A percentile compares a stretch with the other conserved stretches of the same genome.
Conservation (phyloP, 2,113 vertebrate genomes). For the human (Homo sapiens) region DNA sequence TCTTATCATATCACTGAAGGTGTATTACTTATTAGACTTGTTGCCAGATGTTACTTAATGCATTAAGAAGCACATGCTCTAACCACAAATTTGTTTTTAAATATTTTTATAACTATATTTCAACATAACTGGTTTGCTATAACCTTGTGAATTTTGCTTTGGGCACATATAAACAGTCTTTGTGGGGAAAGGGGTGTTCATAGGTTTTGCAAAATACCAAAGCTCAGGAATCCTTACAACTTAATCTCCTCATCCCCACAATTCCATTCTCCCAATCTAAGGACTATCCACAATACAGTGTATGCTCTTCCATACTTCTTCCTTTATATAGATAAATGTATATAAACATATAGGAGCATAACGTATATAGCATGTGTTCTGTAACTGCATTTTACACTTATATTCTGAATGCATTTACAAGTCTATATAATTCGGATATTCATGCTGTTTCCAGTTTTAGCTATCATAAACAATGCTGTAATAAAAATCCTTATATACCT, state of each 20-base stretch:
- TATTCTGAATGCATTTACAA: neutral
- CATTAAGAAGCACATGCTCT: neutral
- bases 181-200: neutral
- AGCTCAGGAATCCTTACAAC: conserved; percentile 8
- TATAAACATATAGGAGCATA: neutral
- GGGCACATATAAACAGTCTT: neutral
- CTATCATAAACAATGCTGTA: neutral
- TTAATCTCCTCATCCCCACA: neutral
- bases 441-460: neutral
- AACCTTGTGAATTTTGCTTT: neutral
- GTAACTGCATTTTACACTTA: neutral
- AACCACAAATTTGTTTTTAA: conserved; percentile 19
- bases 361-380: neutral
- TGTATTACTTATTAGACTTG: neutral
- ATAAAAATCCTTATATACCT: neutral
- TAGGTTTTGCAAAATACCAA: neutral
- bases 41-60: neutral
- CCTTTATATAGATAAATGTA: neutral
- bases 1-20: neutral
- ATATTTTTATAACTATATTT: conserved; percentile 2
- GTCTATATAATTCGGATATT: neutral
- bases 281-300: too few species aligned
- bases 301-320: neutral
- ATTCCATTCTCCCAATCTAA: neutral
- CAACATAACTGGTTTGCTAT: conserved; percentile 4